These are phyloP conservation scores for Ispidina lecontei DNA, from an alignment of 2,797 vertebrate species.

Conservation along the genomic window DNA sequence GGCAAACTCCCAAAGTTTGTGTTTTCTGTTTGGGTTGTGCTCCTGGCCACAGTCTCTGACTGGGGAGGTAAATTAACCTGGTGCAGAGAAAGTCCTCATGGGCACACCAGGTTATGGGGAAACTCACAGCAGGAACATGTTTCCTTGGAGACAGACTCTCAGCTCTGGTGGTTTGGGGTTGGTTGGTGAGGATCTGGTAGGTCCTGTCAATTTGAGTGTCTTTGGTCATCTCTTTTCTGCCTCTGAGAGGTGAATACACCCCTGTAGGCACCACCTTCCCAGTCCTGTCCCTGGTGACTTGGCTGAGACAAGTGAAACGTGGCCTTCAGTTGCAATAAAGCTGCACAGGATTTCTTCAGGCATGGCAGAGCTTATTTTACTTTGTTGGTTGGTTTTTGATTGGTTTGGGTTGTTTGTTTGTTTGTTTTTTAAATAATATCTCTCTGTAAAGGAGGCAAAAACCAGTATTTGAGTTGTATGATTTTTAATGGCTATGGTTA, in stretches of 20 bases:
- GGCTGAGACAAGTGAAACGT: not conserved
- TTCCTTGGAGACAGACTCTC: not conserved
- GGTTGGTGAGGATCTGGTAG: not conserved
- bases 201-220: not conserved
- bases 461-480: not conserved
- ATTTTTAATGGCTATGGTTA: not conserved
- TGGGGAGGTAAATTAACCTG: not conserved
- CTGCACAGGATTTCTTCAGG: not conserved
- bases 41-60: not conserved
- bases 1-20: constrained; percentile 15
- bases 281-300: not conserved
- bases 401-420: too few species aligned
- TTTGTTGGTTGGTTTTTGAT: not conserved
- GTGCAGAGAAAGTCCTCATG: not conserved
- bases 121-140: rapidly evolving
- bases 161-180: not conserved
- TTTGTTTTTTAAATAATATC: not conserved
- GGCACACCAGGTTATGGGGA: not conserved
- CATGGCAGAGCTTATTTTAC: not conserved
- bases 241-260: not conserved
- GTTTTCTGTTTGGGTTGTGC: not conserved
- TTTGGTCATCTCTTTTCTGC: not conserved
- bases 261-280: too few species aligned
- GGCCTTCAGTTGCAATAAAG: not conserved
- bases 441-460: not conserved